Conservation (phyloP, 2,113 vertebrate species). For the Tachysurus fulvidraco region DNA sequence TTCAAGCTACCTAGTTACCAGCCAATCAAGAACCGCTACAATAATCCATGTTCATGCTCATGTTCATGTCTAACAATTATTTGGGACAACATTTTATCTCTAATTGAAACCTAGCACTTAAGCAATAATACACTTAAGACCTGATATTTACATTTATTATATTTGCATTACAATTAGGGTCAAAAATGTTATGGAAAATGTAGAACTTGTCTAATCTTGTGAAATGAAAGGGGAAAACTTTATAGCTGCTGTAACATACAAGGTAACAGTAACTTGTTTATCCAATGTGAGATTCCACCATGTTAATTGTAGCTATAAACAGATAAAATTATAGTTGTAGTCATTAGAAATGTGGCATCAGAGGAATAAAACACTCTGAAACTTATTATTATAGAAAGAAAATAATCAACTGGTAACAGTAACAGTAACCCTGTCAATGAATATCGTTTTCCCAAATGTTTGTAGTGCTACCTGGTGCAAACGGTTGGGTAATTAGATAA, state of each 20-base stretch:
- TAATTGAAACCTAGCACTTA: neutral
- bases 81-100: neutral
- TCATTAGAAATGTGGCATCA: neutral
- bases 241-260: neutral
- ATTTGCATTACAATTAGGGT: neutral
- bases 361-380: neutral
- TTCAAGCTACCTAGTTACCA: neutral
- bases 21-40: neutral
- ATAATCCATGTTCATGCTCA: neutral
- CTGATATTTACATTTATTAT: too few species aligned
- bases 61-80: neutral
- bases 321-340: neutral
- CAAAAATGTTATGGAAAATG: neutral
- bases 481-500: neutral
- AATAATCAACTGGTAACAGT: neutral
- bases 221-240: neutral
- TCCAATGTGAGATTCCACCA: neutral
- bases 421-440: neutral
- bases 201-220: neutral
- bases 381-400: neutral
- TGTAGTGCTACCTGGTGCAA: neutral
- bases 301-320: neutral
- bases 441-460: neutral
- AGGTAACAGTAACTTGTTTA: neutral
- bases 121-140: neutral